Base-by-base conservation (phyloP, 2,113 vertebrate genomes). In the Caretta caretta region DNA sequence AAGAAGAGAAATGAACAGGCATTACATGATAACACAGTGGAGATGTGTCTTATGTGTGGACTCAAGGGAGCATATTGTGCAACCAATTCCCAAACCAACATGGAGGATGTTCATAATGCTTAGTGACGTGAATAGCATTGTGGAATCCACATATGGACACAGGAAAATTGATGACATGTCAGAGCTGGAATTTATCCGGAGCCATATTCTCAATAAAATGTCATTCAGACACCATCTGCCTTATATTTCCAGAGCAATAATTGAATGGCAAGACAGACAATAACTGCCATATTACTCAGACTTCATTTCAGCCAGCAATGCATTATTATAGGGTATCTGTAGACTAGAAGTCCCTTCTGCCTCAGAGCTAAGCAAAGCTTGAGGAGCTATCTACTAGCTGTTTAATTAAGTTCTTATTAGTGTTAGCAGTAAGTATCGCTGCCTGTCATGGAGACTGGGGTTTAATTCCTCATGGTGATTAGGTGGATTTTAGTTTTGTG, bases 51-150 rank as follows among this genome's bases (percentile, higher is more conserved):
- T 22, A 0, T 11, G 42, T 76, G 42, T 42, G 38, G 42, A 75
- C 12, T 76, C 22, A 42, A 13, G 42, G 42, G 38, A 76, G 7
- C 19, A 46, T 46, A 42, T 75, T 75, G 69, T 75, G 38, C 69
- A 75, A 75, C 69, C 25, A 27, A 2, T 53, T 69, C 25, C 86
- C 1, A 50, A 87, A 59, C 38, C 92, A 13, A 14, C 22, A 6
- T 31, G 38, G 1, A 5, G 22, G 75, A 85, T 48, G 53, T 87
- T 50, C 13, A 11, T 53, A 17, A 24, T 10, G 3, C 2, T 75
- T 35, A 65, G 53, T 10, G 22, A 7, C 0, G 0, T 10, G 13
- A 76, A 29, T 4, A 51, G 1, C 3, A 10, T 2, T 31, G n/a
- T 6, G 75, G 20, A 29, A 75, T 25, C 25, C 11, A 24, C 22